Evolutionary conservation across 2,888 invertebrate species (phyloP).

Genomic region (Pilophorus perplexus): DNA sequence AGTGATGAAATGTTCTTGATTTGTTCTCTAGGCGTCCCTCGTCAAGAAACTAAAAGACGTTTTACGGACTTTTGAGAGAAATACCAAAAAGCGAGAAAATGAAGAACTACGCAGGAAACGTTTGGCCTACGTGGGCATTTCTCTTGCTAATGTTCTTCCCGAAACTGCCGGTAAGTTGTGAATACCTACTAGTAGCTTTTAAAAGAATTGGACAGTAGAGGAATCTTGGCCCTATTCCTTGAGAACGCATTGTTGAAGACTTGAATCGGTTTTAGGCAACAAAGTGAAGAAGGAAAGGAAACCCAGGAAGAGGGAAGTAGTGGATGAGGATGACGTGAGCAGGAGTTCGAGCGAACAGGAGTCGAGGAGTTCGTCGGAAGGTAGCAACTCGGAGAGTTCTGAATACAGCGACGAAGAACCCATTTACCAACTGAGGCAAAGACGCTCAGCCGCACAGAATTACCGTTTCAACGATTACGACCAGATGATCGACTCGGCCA

Average conservation of each 20-base stretch:
- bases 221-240: neutral
- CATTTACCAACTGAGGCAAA: conserved; percentile 79
- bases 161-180: conserved; percentile 41
- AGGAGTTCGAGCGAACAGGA: conserved; percentile 50
- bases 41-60: conserved; percentile 66
- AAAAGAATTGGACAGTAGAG: too few species aligned
- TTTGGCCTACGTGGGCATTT: conserved; percentile 71
- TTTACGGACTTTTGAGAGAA: conserved; percentile 71
- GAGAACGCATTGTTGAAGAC: neutral
- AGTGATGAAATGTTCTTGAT: too few species aligned
- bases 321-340: conserved; percentile 4
- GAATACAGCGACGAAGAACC: conserved; percentile 64
- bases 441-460: conserved; percentile 71
- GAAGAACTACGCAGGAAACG: conserved; percentile 67
- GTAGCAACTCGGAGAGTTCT: conserved; percentile 50
- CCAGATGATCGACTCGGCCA: conserved; percentile 89
- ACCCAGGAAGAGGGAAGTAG: too few species aligned
- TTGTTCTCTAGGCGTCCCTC: conserved; percentile 39
- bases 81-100: conserved; percentile 60
- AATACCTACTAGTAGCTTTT: too few species aligned
- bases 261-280: conserved; percentile 2
- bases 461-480: conserved; percentile 91
- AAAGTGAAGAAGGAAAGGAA: conserved; percentile 18
- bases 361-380: conserved; percentile 43
- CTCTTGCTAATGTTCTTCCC: conserved; percentile 67